Percentiles rank a stretch among this genome's conserved stretches.
Evolutionary conservation across 2,888 invertebrate species (phyloP).

Genomic region (Trimorus sp.): DNA sequence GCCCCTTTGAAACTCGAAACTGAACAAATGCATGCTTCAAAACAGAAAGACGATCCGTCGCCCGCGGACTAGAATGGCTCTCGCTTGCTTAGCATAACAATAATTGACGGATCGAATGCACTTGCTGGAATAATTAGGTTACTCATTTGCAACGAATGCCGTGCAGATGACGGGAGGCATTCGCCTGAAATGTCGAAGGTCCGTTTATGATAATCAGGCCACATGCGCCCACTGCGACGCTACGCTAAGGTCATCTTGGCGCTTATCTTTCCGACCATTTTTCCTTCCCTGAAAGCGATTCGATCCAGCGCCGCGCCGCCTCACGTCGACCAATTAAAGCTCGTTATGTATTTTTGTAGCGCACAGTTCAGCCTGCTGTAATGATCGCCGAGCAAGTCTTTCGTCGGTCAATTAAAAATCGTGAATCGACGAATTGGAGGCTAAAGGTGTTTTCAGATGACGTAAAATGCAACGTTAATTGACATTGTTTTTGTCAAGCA

Average conservation of each 20-base stretch:
- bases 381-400: constrained; percentile 24
- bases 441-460: too few relatives aligned
- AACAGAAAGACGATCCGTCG: too few relatives aligned
- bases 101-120: constrained; percentile 31
- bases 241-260: constrained; percentile 41
- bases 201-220: constrained; percentile 43
- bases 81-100: constrained; percentile 22
- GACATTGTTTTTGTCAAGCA: too few relatives aligned
- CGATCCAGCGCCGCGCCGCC: constrained; percentile 1
- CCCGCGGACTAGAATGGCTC: not conserved
- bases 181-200: constrained; percentile 51
- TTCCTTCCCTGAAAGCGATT: constrained; percentile 23
- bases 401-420: not conserved
- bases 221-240: constrained; percentile 23
- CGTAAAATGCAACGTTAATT: too few relatives aligned
- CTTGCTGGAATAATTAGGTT: constrained; percentile 40
- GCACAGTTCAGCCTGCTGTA: constrained; percentile 22
- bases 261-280: constrained; percentile 37
- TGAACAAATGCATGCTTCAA: too few relatives aligned
- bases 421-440: not conserved
- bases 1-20: too few relatives aligned
- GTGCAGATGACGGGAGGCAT: constrained; percentile 26
- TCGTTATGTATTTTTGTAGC: constrained; percentile 42
- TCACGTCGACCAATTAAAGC: constrained; percentile 31
- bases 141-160: constrained; percentile 1